These are phyloP conservation scores for Nothocercus julius DNA, from an alignment of 2,113 vertebrate genomes.

Conservation along the genomic window DNA sequence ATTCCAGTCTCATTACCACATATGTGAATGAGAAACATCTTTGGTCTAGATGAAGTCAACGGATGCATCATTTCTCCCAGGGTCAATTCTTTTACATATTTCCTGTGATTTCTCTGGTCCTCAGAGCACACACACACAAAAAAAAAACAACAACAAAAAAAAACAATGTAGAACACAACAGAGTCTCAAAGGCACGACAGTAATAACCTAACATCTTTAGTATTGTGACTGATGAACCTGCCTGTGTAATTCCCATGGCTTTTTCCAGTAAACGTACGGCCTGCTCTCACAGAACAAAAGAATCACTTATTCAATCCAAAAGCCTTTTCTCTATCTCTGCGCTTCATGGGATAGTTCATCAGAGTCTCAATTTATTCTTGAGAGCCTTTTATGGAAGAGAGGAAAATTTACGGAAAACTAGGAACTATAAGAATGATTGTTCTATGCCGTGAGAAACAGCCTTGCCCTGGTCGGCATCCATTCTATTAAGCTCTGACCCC, in stretches of 20 bases:
- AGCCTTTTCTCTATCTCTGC: neutral
- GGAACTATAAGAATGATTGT: neutral
- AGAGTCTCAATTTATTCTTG: neutral
- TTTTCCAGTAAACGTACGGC: neutral
- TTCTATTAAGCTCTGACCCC: slow-evolving; percentile 7
- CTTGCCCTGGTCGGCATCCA: neutral
- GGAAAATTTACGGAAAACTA: neutral
- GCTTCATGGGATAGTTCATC: neutral
- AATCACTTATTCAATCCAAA: neutral
- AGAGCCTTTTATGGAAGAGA: neutral
- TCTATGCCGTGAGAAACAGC: neutral
- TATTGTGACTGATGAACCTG: neutral
- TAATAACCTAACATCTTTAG: neutral
- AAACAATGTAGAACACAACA: neutral
- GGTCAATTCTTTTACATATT: neutral
- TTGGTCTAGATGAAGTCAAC: neutral
- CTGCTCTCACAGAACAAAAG: neutral
- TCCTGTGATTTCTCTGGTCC: neutral
- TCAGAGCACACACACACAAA: neutral
- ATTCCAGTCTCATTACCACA: neutral
- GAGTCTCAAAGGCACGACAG: neutral
- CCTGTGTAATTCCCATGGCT: neutral
- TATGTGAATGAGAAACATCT: neutral
- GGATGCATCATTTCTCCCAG: neutral
- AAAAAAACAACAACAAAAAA: neutral